Conservation (phyloP, 2,888 invertebrate genomes). For the Ophonus ardosiacus region DNA sequence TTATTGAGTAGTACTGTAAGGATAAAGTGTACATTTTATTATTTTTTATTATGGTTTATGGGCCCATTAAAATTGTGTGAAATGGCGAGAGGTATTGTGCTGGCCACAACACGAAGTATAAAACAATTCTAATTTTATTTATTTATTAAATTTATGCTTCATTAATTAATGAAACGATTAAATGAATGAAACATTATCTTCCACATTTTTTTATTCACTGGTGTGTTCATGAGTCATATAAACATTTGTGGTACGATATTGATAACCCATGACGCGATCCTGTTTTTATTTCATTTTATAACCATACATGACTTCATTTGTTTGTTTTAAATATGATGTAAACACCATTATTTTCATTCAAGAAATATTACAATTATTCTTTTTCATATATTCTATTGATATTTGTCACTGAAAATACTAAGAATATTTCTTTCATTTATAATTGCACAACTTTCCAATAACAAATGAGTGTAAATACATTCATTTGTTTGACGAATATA, state of each 20-base stretch:
- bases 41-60: too few species aligned
- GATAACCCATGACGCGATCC: constrained; percentile 18
- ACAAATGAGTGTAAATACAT: too few species aligned
- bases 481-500: too few species aligned
- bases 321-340: constrained; percentile 20
- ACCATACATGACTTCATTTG: constrained; percentile 9
- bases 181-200: neutral
- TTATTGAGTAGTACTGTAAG: too few species aligned
- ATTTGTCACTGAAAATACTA: too few species aligned
- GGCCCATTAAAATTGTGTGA: too few species aligned
- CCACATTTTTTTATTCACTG: neutral
- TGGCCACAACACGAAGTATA: too few species aligned
- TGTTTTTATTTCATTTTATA: constrained; percentile 11
- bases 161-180: neutral
- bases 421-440: too few species aligned
- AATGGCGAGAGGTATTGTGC: too few species aligned
- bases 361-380: neutral
- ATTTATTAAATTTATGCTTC: neutral
- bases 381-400: too few species aligned
- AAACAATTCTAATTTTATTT: neutral
- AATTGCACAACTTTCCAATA: too few species aligned
- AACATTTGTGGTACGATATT: neutral
- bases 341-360: neutral
- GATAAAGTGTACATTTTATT: too few species aligned
- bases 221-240: constrained; percentile 3